Percentiles rank a stretch among this genome's conserved stretches.
Conservation (phyloP, 30 jellyfish, hydroid and myxozoan genomes). For the Pelagia noctiluca region DNA sequence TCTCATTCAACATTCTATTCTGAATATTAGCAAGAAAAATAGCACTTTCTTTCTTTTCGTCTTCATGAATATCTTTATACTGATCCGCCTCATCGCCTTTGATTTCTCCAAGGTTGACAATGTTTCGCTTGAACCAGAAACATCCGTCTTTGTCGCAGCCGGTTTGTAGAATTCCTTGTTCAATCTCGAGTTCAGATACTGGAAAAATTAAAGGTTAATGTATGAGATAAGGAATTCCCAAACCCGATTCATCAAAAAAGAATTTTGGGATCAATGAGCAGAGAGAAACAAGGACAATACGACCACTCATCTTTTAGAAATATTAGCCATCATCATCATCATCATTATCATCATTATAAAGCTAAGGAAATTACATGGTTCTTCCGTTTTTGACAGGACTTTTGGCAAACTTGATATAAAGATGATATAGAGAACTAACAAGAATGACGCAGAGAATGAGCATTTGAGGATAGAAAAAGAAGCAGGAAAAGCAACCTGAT, state of each 20-base stretch:
- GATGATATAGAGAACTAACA: neutral
- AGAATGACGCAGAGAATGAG: neutral
- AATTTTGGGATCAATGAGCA: neutral
- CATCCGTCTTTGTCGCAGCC: slow-evolving; percentile 16
- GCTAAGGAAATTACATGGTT: too few species aligned
- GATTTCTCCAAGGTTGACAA: slow-evolving; percentile 27
- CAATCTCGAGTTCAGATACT: slow-evolving; percentile 67
- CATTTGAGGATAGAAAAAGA: neutral
- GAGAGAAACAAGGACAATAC: too few species aligned
- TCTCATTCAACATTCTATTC: slow-evolving; percentile 38
- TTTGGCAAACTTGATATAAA: neutral
- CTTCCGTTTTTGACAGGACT: too few species aligned
- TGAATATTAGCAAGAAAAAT: slow-evolving; percentile 50
- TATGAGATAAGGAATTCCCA: neutral
- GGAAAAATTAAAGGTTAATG: neutral
- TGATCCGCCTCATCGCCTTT: slow-evolving; percentile 36
- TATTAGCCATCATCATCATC: too few species aligned
- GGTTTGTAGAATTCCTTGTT: slow-evolving; percentile 57
- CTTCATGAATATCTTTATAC: slow-evolving; percentile 40
- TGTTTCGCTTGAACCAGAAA: slow-evolving; percentile 69
- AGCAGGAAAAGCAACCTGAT: slow-evolving; percentile 51
- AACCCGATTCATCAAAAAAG: neutral
- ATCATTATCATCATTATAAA: too few species aligned
- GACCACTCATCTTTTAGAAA: too few species aligned
- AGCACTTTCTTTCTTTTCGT: slow-evolving; percentile 16